Evolutionary conservation across 2,113 vertebrate species (phyloP), one percentile per base, ranked within the genome.

Genomic region (Saimiri boliviensis): DNA sequence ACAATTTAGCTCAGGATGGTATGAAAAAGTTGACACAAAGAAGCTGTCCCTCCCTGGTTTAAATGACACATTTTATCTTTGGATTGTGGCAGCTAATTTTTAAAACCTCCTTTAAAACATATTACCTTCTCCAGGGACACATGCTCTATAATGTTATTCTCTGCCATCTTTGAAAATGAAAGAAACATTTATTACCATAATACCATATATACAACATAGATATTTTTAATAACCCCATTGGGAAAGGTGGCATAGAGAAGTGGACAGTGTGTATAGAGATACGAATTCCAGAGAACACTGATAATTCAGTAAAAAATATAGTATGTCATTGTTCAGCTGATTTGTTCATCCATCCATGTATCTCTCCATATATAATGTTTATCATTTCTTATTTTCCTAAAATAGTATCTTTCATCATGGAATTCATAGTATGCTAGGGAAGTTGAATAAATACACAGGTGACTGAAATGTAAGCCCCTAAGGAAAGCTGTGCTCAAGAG

Each of bases 41-140:
- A 83, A 89, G 5, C 60, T 60, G 73, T 92, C 25, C 32, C 40
- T 88, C 35, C 88, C 0, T 81, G 52, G 74, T 74, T 97, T 63
- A 96, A 91, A 91, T 85, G 40, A 19, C 47, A 86, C 40, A 94
- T 70, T 94, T 83, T 95, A 58, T 16, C 92, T 93, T 86, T 82
- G 92, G 47, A 97, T 87, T n/a, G 91, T 86, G 47, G 45, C 21
- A 56, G 25, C 42, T 71, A 58, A 70, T 89, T 96, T 93, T 83
- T 4, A 4, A 68, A 66, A 92, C 93, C 91, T 86, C n/a, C 2
- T 92, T 84, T 49, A 45, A 94, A 97, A 86, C 45, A 84, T 70
- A 90, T 86, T 86, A 92, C 60, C 42, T 91, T 93, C 35, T 89
- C 79, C 87, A 80, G 35, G 90, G 23, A 58, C 56, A 96, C 85